Base-by-base conservation (phyloP, 2,888 invertebrate species). In the Ypsolopha sequella region DNA sequence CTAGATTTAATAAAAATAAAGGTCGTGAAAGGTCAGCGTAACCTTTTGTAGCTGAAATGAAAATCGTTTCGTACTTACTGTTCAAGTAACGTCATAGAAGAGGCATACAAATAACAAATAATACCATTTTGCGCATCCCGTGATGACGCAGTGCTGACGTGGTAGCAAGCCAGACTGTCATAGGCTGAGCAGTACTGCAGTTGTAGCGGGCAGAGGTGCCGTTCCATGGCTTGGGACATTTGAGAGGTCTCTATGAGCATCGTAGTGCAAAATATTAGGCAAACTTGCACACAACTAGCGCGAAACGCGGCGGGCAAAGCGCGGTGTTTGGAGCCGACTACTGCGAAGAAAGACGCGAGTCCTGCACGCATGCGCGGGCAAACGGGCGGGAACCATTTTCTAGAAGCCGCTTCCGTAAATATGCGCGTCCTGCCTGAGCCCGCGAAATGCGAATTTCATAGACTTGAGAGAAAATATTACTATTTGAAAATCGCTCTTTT, bases 381-480 rank as follows among this genome's bases (percentile, higher is more conserved):
- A 65, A 74, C 74, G 74, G 24, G 81, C 80, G 80, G 80, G 82
- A 80, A 84, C 69, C 59, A 63, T 61, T 62, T 78, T 79, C 80
- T 81, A 81, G 80, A 82, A 79, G 66, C 65, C 62, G 64, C 67
- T 68, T 72, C 70, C 67, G 66, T 64, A 48, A 48, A 48, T 51
- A 61, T 58, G 61, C 56, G 63, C 63, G 58, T 24, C 53, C 56
- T 52, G 53, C 57, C 58, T 58, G 54, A 52, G 60, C 60, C 57
- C 56, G 54, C 54, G 55, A 56, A 57, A 57, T 53, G 58, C 55
- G 51, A 41, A 41, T 13, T 41, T n/a, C n/a, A 24, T 24, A 4
- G 24, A 24, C 24, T 24, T 24, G 24, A 24, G 24, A 24, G 24
- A 24, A 24, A 24, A 24, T 24, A 24, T 24, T 24, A n/a, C n/a